These are phyloP conservation scores for Hydractinia symbiolongicarpus DNA, from an alignment of 30 jellyfish, hydroid and myxozoan species.

Conservation along the genomic window DNA sequence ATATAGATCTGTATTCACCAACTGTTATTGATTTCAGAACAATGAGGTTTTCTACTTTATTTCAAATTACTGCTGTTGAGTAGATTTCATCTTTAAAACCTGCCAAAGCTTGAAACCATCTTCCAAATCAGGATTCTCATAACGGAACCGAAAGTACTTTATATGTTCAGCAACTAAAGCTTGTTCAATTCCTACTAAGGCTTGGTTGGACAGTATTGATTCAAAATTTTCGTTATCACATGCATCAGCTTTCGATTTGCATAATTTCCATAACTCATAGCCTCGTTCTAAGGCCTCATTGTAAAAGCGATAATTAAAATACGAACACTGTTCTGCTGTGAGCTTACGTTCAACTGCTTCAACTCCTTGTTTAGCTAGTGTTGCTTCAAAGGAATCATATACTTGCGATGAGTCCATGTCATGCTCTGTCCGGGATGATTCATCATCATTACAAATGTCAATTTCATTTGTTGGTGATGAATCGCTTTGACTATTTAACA, in stretches of 20 bases:
- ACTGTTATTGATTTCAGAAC: no score
- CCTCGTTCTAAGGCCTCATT: conserved; percentile 10
- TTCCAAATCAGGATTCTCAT: conserved; percentile 14
- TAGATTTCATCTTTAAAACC: conserved; percentile 11
- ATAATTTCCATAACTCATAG: conserved; percentile 23
- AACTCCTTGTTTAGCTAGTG: conserved; percentile 32
- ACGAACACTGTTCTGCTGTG: conserved; percentile 15
- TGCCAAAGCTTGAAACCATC: conserved; percentile 24
- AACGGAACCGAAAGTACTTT: conserved; percentile 20
- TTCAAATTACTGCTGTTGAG: background rate
- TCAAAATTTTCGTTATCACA: conserved; percentile 11
- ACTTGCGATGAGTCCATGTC: conserved; percentile 13
- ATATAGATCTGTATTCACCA: no score
- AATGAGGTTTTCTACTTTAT: background rate
- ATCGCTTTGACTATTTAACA: background rate
- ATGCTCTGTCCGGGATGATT: conserved; percentile 1
- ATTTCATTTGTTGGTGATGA: background rate
- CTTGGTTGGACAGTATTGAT: conserved; percentile 8
- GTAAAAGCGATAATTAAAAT: conserved; percentile 17
- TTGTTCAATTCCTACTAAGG: conserved; percentile 10
- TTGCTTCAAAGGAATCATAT: conserved; percentile 18
- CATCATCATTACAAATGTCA: background rate
- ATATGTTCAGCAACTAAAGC: conserved; percentile 15
- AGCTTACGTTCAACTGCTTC: conserved; percentile 28
- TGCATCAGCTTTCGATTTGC: conserved; percentile 19